A percentile compares a stretch with the other conserved stretches of the same genome.
Conservation (phyloP, 2,888 invertebrate species). For the Pyrrhopygopsis socrates region DNA sequence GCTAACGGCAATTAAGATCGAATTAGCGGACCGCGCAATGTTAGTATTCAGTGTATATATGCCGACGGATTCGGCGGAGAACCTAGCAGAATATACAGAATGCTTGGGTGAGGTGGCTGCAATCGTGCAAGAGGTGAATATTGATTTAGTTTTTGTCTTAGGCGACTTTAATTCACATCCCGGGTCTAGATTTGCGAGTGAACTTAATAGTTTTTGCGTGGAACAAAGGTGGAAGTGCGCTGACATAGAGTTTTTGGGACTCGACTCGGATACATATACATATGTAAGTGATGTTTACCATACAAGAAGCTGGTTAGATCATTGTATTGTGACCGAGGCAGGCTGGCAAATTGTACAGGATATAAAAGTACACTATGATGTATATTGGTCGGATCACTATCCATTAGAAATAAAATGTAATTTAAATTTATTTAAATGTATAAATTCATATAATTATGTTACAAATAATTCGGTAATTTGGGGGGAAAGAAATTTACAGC, state of each 20-base stretch:
- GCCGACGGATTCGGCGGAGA: conserved; percentile 79
- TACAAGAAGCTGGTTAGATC: conserved; percentile 1
- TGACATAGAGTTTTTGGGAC: conserved; percentile 58
- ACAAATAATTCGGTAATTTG: conserved; percentile 47
- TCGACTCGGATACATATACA: conserved; percentile 44
- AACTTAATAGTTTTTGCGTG: conserved; percentile 66
- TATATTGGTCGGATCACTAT: conserved; percentile 71
- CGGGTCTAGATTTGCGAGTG: conserved; percentile 63
- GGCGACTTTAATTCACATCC: conserved; percentile 78
- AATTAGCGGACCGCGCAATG: conserved; percentile 34
- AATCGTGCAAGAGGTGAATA: conserved; percentile 51
- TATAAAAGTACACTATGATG: not conserved
- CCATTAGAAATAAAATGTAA: conserved; percentile 69
- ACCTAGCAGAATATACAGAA: conserved; percentile 77
- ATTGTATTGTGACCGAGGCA: conserved; percentile 10
- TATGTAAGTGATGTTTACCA: conserved; percentile 1
- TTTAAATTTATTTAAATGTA: conserved; percentile 49
- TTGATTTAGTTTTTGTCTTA: conserved; percentile 59
- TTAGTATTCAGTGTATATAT: conserved; percentile 81
- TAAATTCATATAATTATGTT: not conserved
- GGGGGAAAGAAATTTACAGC: conserved; percentile 57
- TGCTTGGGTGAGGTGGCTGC: conserved; percentile 70
- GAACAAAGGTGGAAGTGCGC: conserved; percentile 79
- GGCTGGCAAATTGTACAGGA: not conserved
- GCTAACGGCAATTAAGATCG: conserved; percentile 61